Evolutionary conservation across 2,888 invertebrate species (phyloP), one percentile per base, ranked within the genome.

Genomic region (Acronicta aceris): DNA sequence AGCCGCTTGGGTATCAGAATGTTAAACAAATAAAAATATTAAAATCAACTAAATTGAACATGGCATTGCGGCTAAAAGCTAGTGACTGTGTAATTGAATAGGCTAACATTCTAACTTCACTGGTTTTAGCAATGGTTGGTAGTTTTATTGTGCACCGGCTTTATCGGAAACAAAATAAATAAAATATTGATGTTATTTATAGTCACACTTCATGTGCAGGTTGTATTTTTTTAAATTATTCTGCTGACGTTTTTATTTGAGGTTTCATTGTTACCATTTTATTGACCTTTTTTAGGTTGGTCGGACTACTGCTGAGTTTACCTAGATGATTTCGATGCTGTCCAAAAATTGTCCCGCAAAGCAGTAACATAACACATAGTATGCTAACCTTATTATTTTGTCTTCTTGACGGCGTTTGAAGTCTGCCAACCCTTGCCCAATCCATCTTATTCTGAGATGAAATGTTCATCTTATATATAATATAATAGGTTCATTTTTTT

Each of bases 61-160:
- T 7, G 9, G n/a, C 17, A 49, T 16, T 12, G 33, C 13, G n/a
- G 36, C 36, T 48, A 49, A 49, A 49, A 49, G 16, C 38, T 25
- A 49, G 13, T 40, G 49, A n/a, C 21, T 21, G n/a, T 38, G n/a
- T 49, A 49, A 49, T 40, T 49, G 38, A 49, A 48, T 48, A 36
- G 16, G 10, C 21, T 38, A 38, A 27, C 38, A 21, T 21, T 40
- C 36, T 25, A 38, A 49, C 49, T 49, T 38, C 49, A 38, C 36
- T 49, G 49, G 49, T 21, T 49, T 38, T 38, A 17, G 38, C 8
- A 40, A 40, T 21, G 38, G 49, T 13, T 25, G 21, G 21, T 38
- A 9, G 38, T 38, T 21, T 38, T 27, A 42, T 46, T 21, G 21
- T 27, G 27, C 45, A 46, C 25, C 17, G 27, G 25, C 13, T 43